Evolutionary conservation across 2,797 vertebrate genomes (phyloP), one percentile per base, ranked within the genome.

Genomic region (Catharus ustulatus): DNA sequence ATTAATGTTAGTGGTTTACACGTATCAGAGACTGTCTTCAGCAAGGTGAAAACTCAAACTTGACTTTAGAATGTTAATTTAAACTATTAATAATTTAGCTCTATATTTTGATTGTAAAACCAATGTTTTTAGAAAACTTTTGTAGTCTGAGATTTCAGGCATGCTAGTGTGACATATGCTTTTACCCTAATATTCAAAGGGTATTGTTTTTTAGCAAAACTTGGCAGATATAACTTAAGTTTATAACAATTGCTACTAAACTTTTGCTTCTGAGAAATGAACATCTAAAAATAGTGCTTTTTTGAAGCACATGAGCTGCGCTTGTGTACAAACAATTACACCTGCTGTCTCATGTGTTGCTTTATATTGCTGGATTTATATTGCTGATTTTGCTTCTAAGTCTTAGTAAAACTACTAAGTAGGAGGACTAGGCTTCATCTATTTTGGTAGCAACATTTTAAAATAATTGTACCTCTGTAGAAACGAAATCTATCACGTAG

Each of bases 81-180:
- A 49, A 86, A 62, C 49, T 36, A 8, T 71, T 48, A 67, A 87
- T 49, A 89, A 51, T 48, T 57, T 51, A 78, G 7, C 30, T 78
- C 24, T 86, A 58, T 9, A 15, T 83, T 91, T 80, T 87, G 46
- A 40, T 78, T 80, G 43, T 73, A 78, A 55, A 57, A 80, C 38
- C 27, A 45, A 18, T 58, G 5, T 29, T 72, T 79, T 58, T 34
- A 6, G 29, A 51, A 66, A 72, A 14, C 8, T 24, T 45, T 11
- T 12, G 6, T 55, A 45, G 10, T 49, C 10, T 36, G 38, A 64
- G 36, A 38, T 52, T 52, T 84, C 26, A 42, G 75, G 43, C 27
- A 12, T 21, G 17, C 9, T 74, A 46, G 46, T 1, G 0, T 54
- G 30, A 29, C 7, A 4, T 19, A 12, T 20, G 18, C 40, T 86